These are phyloP conservation scores for Thermophis baileyi DNA, from an alignment of 2,113 vertebrate species.

Conservation along the genomic window DNA sequence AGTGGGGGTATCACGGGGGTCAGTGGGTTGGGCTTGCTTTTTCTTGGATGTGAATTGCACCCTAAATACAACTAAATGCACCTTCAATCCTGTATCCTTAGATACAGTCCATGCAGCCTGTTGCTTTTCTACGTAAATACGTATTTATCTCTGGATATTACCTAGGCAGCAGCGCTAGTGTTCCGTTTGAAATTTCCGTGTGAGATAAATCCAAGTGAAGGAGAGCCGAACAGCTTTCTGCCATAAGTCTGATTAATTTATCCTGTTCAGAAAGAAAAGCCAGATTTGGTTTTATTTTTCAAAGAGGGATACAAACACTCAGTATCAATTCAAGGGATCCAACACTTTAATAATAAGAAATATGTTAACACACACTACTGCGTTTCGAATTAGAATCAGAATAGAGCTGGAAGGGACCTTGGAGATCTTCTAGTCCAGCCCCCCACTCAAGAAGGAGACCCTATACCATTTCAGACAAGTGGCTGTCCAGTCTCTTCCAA, in stretches of 20 bases:
- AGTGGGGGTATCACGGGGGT: no score
- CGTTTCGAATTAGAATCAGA: not conserved
- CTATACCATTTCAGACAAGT: no score
- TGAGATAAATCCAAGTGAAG: constrained; percentile 79
- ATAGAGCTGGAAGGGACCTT: no score
- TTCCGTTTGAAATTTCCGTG: constrained; percentile 73
- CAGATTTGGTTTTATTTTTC: not conserved
- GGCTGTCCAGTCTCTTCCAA: no score
- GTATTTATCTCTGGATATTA: constrained; percentile 41
- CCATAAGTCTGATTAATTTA: constrained; percentile 71
- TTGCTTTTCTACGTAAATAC: not conserved
- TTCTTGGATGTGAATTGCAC: no score
- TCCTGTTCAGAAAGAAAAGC: constrained; percentile 66
- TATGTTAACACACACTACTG: not conserved
- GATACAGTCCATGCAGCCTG: not conserved
- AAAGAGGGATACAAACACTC: not conserved
- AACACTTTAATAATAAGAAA: not conserved
- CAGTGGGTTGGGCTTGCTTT: no score
- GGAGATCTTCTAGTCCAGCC: no score
- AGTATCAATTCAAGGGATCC: not conserved
- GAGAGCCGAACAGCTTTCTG: constrained; percentile 74
- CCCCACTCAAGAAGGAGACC: no score
- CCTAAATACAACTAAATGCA: no score
- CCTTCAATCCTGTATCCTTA: no score
- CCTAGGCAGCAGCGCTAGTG: constrained; percentile 73